Base-by-base conservation (phyloP, 1,140 invertebrate genomes). In the Ceratitis capitata region DNA sequence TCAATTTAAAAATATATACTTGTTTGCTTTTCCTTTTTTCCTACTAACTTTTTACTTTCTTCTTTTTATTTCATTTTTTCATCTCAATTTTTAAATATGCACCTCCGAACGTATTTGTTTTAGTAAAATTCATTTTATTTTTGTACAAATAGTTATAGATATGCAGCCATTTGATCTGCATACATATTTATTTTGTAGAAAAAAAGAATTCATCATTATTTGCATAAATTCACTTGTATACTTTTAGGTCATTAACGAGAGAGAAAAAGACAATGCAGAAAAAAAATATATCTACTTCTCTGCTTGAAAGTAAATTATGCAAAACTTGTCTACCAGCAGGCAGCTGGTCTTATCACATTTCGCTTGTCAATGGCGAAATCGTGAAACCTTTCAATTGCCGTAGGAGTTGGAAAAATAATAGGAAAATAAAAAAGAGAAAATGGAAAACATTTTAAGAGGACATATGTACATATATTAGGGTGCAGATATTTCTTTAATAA, bases 301-400 rank as follows among this genome's bases (percentile, higher is more conserved):
- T 69, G 61, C n/a, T 29, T 14, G 32, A 14, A 2, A 23, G 61
- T 19, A 69, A 69, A 35, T 69, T n/a, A n/a, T 39, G 14, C 26
- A 29, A 69, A 69, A 69, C 19, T 69, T 69, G 61, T 69, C 61
- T 69, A n/a, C n/a, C n/a, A n/a, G 32, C 61, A 64, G 61, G 39
- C 61, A 69, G n/a, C n/a, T n/a, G n/a, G 35, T 69, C 61, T 69
- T 69, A 69, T 69, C 61, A 35, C 12, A 69, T 69, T 69, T 16
- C 61, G 12, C 32, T 16, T 69, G 61, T 69, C 61, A 69, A 69
- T 69, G 12, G 29, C 29, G 19, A 29, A 69, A 69, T 35, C 32
- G 61, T 32, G 61, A n/a, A 69, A 69, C 61, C 61, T 69, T 69
- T 69, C 61, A 69, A 35, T 69, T 69, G 61, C 61, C 61, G 61